These are phyloP conservation scores for Ciconia maguari DNA, from an alignment of 2,113 vertebrate species.

Conservation along the genomic window DNA sequence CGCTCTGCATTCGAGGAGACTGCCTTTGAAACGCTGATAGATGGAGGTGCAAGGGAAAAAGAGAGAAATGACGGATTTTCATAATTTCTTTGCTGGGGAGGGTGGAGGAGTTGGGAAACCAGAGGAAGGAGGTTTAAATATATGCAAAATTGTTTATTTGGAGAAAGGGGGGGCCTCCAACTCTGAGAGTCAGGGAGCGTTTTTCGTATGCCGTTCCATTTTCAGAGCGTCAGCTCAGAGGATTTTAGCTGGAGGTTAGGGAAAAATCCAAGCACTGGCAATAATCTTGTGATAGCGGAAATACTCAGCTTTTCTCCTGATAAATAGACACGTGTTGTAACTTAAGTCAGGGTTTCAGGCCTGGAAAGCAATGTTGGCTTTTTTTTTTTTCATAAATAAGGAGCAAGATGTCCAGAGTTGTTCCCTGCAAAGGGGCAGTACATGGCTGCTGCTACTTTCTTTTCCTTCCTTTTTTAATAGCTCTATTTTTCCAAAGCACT, in stretches of 20 bases:
- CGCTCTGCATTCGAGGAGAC: slow-evolving; percentile 73
- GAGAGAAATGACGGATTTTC: slow-evolving; percentile 75
- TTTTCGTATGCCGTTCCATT: neutral
- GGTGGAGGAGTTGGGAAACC: slow-evolving; percentile 24
- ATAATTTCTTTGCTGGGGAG: slow-evolving; percentile 67
- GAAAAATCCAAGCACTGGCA: slow-evolving; percentile 22
- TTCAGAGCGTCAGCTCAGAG: slow-evolving; percentile 27
- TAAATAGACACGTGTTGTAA: slow-evolving; percentile 1
- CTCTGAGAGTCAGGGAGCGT: neutral
- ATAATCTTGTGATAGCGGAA: slow-evolving; percentile 57
- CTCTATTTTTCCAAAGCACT: neutral
- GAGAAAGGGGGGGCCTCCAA: neutral
- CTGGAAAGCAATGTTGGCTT: neutral
- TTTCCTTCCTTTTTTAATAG: neutral
- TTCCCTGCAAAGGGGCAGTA: neutral
- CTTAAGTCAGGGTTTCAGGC: slow-evolving; percentile 3
- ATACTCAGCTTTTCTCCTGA: slow-evolving; percentile 44
- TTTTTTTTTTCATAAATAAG: neutral
- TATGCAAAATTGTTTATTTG: slow-evolving; percentile 75
- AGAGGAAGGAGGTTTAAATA: slow-evolving; percentile 67
- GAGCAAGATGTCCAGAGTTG: neutral
- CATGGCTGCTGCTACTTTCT: neutral
- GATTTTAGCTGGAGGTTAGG: slow-evolving; percentile 61
- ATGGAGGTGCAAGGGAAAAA: slow-evolving; percentile 72
- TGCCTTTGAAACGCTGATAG: slow-evolving; percentile 78